These are phyloP conservation scores for Ochropleura plecta DNA, from an alignment of 2,888 invertebrate species.

Conservation along the genomic window DNA sequence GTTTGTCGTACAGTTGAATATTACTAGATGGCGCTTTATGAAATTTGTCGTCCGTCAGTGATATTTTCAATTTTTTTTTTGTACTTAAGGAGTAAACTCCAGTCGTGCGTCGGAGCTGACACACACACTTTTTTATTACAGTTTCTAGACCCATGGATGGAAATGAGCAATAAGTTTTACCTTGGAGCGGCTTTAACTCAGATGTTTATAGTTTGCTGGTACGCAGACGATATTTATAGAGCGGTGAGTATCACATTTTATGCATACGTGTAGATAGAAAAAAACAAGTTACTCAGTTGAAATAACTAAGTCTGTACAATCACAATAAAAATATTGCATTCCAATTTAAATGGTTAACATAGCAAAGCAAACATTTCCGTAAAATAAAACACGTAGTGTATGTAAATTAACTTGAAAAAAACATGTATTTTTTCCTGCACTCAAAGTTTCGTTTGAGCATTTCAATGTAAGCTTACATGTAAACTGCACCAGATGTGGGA, in stretches of 20 bases:
- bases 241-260: constrained; percentile 72
- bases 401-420: constrained; percentile 40
- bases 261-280: background rate
- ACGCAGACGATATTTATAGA: constrained; percentile 83
- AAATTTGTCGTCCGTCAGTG: too few relatives aligned
- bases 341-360: constrained; percentile 19
- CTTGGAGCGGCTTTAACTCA: constrained; percentile 81
- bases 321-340: constrained; percentile 2
- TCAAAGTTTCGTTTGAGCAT: constrained; percentile 43
- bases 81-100: too few relatives aligned
- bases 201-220: constrained; percentile 85
- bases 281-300: background rate
- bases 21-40: too few relatives aligned
- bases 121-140: too few relatives aligned
- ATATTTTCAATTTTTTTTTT: too few relatives aligned
- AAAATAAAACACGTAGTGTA: constrained; percentile 34
- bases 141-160: constrained; percentile 83
- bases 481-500: constrained; percentile 23
- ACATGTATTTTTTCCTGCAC: constrained; percentile 22
- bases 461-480: constrained; percentile 28
- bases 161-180: constrained; percentile 84
- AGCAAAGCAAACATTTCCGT: constrained; percentile 19
- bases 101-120: too few relatives aligned
- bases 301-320: constrained; percentile 9
- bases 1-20: too few relatives aligned